Conservation (phyloP, 2,888 invertebrate genomes). For the Cryptocephalus primarius region DNA sequence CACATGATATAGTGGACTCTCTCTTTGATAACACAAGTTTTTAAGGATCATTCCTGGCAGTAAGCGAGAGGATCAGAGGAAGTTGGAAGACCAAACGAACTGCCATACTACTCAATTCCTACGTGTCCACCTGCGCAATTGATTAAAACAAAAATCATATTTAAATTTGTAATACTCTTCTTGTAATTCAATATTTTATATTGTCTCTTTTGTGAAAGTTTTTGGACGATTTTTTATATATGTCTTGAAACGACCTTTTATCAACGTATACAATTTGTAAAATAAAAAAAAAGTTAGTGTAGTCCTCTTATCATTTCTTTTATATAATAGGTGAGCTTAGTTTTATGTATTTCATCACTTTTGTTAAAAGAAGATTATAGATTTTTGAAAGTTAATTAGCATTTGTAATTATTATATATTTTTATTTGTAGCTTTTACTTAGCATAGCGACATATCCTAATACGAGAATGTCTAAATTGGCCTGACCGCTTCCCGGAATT, state of each 20-base stretch:
- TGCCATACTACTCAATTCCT: slow-evolving; percentile 24
- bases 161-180: slow-evolving; percentile 27
- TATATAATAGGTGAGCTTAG: slow-evolving; percentile 25
- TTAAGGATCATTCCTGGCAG: slow-evolving; percentile 34
- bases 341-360: slow-evolving; percentile 12
- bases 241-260: slow-evolving; percentile 29
- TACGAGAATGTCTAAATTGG: slow-evolving; percentile 6
- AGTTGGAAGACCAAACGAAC: slow-evolving; percentile 28
- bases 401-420: slow-evolving; percentile 18
- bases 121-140: neutral
- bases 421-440: slow-evolving; percentile 12
- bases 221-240: slow-evolving; percentile 36
- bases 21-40: slow-evolving; percentile 24
- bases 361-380: slow-evolving; percentile 3
- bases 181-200: slow-evolving; percentile 31
- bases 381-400: slow-evolving; percentile 9
- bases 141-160: neutral
- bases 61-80: slow-evolving; percentile 27
- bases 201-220: slow-evolving; percentile 28
- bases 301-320: slow-evolving; percentile 18
- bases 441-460: slow-evolving; percentile 15
- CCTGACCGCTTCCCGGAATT: slow-evolving; percentile 4
- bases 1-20: slow-evolving; percentile 14
- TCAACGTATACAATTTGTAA: slow-evolving; percentile 37
- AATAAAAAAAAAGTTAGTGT: slow-evolving; percentile 34